These are phyloP conservation scores for Dascyllus trimaculatus DNA, from an alignment of 2,113 vertebrate species.

Conservation along the genomic window DNA sequence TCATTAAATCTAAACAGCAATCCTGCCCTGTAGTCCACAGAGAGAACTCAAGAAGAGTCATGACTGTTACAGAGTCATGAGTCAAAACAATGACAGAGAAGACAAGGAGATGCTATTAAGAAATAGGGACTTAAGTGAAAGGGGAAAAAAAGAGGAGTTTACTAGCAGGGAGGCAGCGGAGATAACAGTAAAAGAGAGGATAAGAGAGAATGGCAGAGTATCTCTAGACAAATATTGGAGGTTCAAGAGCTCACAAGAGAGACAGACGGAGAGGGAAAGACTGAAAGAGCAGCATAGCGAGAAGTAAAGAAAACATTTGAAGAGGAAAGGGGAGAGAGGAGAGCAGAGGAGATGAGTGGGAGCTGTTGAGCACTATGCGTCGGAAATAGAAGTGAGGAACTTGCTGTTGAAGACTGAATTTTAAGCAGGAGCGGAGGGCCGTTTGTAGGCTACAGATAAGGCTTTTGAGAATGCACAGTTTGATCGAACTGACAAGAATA, in stretches of 20 bases:
- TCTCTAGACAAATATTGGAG: constrained; percentile 68
- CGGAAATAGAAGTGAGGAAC: constrained; percentile 54
- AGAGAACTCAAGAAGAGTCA: constrained; percentile 23
- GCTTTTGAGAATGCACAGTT: background rate
- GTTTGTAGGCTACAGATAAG: constrained; percentile 32
- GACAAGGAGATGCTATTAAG: background rate
- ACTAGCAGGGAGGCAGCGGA: constrained; percentile 16
- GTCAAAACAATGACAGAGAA: constrained; percentile 29
- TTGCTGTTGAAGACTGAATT: constrained; percentile 55
- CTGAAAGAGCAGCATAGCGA: constrained; percentile 30
- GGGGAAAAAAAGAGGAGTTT: background rate
- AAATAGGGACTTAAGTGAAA: constrained; percentile 14
- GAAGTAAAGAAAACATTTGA: constrained; percentile 61
- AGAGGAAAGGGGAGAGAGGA: constrained; percentile 48
- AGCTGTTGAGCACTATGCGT: constrained; percentile 39
- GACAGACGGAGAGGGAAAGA: constrained; percentile 40
- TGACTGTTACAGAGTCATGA: constrained; percentile 25
- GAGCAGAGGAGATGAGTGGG: constrained; percentile 61
- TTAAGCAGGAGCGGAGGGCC: constrained; percentile 42
- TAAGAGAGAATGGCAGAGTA: constrained; percentile 57
- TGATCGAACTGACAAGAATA: constrained; percentile 8
- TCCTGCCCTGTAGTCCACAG: background rate
- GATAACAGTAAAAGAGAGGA: constrained; percentile 35
- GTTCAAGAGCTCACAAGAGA: constrained; percentile 64
- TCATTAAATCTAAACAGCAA: constrained; percentile 28